Evolutionary conservation across 2,797 vertebrate species (phyloP).

Genomic region (Eulemur coronatus): DNA sequence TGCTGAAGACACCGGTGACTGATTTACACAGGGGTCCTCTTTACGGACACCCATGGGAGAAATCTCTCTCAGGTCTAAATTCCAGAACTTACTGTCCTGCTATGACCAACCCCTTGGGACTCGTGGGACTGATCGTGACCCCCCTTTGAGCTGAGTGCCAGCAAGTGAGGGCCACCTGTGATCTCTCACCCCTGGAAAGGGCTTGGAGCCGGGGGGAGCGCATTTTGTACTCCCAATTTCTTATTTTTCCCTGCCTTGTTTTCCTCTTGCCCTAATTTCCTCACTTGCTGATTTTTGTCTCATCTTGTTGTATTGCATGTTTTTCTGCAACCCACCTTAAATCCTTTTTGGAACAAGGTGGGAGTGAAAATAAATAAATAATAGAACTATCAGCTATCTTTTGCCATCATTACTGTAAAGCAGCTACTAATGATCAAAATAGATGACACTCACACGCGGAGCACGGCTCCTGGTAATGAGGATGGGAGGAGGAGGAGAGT

Average conservation of each 20-base stretch:
- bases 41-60: neutral
- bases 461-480: neutral
- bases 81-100: neutral
- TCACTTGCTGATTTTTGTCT: conserved; percentile 18
- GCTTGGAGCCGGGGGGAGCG: neutral
- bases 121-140: neutral
- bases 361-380: conserved; percentile 42
- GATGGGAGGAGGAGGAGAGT: neutral
- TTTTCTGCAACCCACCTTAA: neutral
- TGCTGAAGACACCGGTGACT: neutral
- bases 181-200: neutral
- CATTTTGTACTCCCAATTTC: neutral
- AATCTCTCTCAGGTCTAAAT: neutral
- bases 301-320: neutral
- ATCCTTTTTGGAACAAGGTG: neutral
- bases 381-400: conserved; percentile 10
- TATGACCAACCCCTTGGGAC: neutral
- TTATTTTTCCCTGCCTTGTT: neutral
- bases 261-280: neutral
- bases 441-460: neutral
- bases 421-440: conserved; percentile 25
- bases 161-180: neutral
- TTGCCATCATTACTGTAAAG: neutral
- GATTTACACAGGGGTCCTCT: neutral
- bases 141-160: neutral